A percentile compares a stretch with the other conserved stretches of the same genome.
Evolutionary conservation across 2,888 invertebrate genomes (phyloP).

Genomic region (Ephialtes manifestator): DNA sequence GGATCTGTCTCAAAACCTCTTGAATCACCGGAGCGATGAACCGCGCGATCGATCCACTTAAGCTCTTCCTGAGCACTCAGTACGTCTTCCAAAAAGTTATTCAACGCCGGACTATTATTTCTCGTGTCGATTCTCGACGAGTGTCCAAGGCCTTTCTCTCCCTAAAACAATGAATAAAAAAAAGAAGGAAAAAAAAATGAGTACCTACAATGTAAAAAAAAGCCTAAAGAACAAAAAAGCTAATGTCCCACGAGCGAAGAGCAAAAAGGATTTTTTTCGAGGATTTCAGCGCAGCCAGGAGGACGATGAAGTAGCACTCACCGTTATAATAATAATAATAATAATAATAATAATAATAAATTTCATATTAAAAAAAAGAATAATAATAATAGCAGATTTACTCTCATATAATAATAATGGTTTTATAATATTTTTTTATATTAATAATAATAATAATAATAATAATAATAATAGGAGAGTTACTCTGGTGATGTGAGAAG

Average conservation of each 20-base stretch:
- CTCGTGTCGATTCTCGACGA: slow-evolving; percentile 47
- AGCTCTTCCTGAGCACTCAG: slow-evolving; percentile 77
- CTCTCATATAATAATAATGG: too few species aligned
- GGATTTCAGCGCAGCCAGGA: neutral
- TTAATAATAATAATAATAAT: neutral
- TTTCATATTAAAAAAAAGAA: too few species aligned
- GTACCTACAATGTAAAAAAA: slow-evolving; percentile 4
- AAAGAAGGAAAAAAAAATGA: slow-evolving; percentile 7
- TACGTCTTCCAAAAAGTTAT: slow-evolving; percentile 78
- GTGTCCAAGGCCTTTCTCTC: slow-evolving; percentile 6
- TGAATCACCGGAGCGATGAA: slow-evolving; percentile 50
- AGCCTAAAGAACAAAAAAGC: neutral
- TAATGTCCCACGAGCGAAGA: neutral
- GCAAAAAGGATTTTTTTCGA: neutral
- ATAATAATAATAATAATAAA: neutral
- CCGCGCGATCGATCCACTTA: slow-evolving; percentile 79
- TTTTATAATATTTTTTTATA: too few species aligned
- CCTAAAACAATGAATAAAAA: slow-evolving; percentile 35
- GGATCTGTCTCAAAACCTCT: neutral
- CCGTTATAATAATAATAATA: neutral
- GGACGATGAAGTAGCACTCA: neutral
- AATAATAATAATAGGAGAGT: slow-evolving; percentile 2
- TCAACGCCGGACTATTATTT: slow-evolving; percentile 73
- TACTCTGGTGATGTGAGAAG: slow-evolving; percentile 38
- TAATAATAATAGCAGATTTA: too few species aligned